Conservation (phyloP, 2,888 invertebrate species). For the Yponomeuta cagnagella region DNA sequence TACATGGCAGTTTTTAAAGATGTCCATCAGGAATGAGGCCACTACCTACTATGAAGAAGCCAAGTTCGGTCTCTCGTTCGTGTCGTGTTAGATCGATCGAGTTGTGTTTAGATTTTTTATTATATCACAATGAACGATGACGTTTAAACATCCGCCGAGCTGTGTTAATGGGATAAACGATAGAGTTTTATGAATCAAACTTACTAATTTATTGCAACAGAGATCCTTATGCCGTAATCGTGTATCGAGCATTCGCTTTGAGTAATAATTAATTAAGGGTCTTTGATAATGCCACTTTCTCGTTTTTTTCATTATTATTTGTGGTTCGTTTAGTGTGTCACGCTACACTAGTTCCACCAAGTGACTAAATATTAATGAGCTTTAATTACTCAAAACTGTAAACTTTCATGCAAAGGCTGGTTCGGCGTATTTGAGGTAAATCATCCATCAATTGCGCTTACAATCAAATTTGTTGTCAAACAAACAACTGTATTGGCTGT, state of each 20-base stretch:
- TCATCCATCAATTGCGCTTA: not conserved
- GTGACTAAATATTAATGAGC: not conserved
- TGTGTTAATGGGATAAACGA: not conserved
- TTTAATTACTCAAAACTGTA: not conserved
- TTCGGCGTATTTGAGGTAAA: too few species aligned
- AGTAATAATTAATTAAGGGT: not conserved
- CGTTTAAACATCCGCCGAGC: not conserved
- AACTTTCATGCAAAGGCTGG: not conserved
- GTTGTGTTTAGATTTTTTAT: too few species aligned
- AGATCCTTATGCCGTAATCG: not conserved
- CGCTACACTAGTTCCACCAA: not conserved
- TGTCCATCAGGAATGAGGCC: too few species aligned
- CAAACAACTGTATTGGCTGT: constrained; percentile 45
- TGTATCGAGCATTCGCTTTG: not conserved
- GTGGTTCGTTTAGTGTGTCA: not conserved
- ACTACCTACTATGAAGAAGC: too few species aligned
- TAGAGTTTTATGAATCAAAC: not conserved
- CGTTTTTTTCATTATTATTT: not conserved
- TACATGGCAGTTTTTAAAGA: too few species aligned
- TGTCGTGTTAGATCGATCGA: too few species aligned
- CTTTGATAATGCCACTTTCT: not conserved
- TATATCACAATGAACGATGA: not conserved
- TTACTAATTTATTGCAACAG: not conserved
- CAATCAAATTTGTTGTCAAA: constrained; percentile 52
- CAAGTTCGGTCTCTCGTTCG: too few species aligned